A percentile compares a stretch with the other conserved stretches of the same genome.
phyloP scores from a whole-genome alignment of 2,888 invertebrate genomes.

The Himalopsyche anomala region DNA sequence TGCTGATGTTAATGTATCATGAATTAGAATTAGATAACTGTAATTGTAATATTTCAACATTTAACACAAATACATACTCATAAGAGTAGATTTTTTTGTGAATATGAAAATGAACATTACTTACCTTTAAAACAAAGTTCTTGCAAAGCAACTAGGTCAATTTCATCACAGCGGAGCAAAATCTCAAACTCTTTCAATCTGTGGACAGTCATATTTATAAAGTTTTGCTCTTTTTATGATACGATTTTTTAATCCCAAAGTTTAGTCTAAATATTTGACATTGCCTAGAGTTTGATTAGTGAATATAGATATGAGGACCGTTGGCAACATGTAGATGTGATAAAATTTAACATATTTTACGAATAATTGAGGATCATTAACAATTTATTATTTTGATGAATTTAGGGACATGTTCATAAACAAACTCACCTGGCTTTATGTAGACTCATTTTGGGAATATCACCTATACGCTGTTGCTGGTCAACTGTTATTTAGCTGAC shows the following conservation, averaged over 20 bases:
- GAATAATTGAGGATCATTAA: too few species aligned
- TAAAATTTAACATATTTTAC: background rate
- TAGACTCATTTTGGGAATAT: constrained; percentile 67
- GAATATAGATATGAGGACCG: background rate
- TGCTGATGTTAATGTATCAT: background rate
- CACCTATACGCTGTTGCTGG: background rate
- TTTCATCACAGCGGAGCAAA: constrained; percentile 81
- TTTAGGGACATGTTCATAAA: background rate
- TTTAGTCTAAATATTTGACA: background rate
- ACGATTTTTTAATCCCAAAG: background rate
- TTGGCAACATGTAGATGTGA: background rate
- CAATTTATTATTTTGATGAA: background rate
- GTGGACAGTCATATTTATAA: constrained; percentile 68
- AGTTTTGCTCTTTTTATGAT: background rate
- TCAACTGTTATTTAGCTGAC: too few species aligned
- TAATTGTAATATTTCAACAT: too few species aligned
- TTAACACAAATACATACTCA: background rate
- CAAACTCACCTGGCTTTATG: constrained; percentile 68
- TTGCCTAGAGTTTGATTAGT: background rate
- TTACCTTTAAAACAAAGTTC: constrained; percentile 89
- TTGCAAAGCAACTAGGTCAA: constrained; percentile 82
- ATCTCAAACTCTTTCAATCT: constrained; percentile 91
- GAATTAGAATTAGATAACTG: background rate
- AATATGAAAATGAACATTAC: constrained; percentile 60
- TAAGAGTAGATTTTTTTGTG: background rate